phyloP scores from a whole-genome alignment of 2,113 vertebrate genomes.

The Paracanthobrama guichenoti region DNA sequence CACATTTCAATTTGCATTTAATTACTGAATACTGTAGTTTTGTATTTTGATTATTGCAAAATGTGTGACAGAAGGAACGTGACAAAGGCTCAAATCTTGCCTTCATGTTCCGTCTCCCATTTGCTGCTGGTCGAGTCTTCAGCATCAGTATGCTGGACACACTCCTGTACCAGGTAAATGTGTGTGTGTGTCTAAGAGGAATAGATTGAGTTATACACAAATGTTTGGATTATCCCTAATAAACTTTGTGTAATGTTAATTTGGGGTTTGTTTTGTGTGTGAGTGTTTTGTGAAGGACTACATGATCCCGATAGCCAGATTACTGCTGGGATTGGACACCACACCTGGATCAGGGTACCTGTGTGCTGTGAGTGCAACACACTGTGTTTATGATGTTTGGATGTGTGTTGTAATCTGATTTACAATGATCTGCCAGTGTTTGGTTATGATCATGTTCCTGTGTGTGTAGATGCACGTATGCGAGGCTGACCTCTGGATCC shows the following conservation, averaged over 20 bases:
- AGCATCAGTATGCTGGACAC: constrained; percentile 90
- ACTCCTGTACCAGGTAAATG: constrained; percentile 83
- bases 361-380: constrained; percentile 83
- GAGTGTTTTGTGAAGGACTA: constrained; percentile 99
- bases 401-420: constrained; percentile 7
- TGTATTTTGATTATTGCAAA: not conserved
- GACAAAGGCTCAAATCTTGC: constrained; percentile 86
- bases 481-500: constrained; percentile 91
- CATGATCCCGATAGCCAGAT: constrained; percentile 92
- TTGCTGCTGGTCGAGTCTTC: constrained; percentile 85
- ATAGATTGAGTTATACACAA: not conserved
- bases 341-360: constrained; percentile 92
- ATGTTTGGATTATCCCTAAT: not conserved
- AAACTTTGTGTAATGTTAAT: not conserved
- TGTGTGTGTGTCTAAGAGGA: constrained; percentile 4
- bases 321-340: constrained; percentile 93
- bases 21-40: not conserved
- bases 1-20: not conserved
- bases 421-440: constrained; percentile 11
- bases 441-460: not conserved
- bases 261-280: constrained; percentile 54
- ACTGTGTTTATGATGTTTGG: not conserved
- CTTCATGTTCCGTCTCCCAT: constrained; percentile 88
- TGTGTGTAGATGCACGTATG: constrained; percentile 86
- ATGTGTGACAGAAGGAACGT: constrained; percentile 78